Base-by-base conservation (phyloP, 2,113 vertebrate genomes). In the Tachuris rubrigastra region DNA sequence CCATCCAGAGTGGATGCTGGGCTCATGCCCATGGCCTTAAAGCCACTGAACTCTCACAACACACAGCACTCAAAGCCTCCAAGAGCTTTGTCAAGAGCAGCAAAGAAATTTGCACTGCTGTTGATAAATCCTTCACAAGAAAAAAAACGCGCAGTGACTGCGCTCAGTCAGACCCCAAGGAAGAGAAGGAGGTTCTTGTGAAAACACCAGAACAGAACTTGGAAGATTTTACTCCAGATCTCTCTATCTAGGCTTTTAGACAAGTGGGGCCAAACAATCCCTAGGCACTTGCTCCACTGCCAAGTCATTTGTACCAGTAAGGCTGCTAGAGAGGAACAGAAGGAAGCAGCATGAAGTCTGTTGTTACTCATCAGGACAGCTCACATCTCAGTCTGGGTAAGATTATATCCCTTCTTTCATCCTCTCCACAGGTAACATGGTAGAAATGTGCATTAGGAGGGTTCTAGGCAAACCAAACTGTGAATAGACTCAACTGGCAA, bases 131-230 rank as follows among this genome's bases (percentile, higher is more conserved):
- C 37, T 33, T 33, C 1, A 0, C n/a, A 25, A 53, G 41, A 35
- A 65, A 56, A 53, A 14, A 27, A 18, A 1, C 1, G 0, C 6
- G 3, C 1, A 28, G 35, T 0, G 5, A 33, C 1, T 3, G 21
- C 0, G 1, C 19, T 1, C 6, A 11, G 3, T 37, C 68, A 63
- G 44, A 60, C 13, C n/a, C n/a, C 2, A 5, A 2, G 7, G 41
- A 55, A 65, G 52, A 16, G 50, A 68, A 65, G 19, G 49, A 72
- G 33, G 12, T 5, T 90, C 53, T 28, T 24, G 28, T 7, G 46
- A 17, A 74, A 85, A 77, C 5, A 4, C 17, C 76, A 87, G 35
- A 19, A 7, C 0, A 4, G 41, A 14, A 66, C 13, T 25, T 17
- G 23, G n/a, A 18, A 87, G 14, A 5, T 30, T 65, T 79, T n/a